Evolutionary conservation across 2,113 vertebrate genomes (phyloP).

Genomic region (Cepphus grylle): DNA sequence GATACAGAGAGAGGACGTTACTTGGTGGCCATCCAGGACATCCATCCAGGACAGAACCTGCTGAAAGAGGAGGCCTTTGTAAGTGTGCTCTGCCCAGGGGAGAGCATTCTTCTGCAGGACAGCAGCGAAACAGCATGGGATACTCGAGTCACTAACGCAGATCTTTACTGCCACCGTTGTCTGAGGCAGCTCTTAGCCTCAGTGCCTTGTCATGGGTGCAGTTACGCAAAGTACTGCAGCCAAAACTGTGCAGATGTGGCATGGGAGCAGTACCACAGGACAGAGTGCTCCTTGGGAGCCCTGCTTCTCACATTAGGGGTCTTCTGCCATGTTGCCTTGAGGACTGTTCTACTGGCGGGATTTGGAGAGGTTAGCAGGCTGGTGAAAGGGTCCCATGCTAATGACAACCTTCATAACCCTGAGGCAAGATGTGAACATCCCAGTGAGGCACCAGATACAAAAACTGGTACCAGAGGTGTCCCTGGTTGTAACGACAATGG

Average conservation of each 20-base stretch:
- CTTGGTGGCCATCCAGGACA: constrained; percentile 77
- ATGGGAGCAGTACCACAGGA: constrained; percentile 84
- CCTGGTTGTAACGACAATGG: constrained; percentile 48
- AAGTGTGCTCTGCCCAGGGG: constrained; percentile 83
- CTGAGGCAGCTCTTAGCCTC: constrained; percentile 71
- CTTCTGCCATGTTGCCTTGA: constrained; percentile 85
- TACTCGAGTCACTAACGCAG: constrained; percentile 48
- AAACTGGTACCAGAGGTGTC: not conserved
- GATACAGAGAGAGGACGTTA: constrained; percentile 81
- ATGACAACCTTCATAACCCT: not conserved
- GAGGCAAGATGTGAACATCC: not conserved
- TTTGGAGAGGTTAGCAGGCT: constrained; percentile 62
- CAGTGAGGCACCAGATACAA: not conserved
- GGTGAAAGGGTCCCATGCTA: not conserved
- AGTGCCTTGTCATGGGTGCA: constrained; percentile 83
- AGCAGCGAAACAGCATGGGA: constrained; percentile 10
- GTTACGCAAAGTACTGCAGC: constrained; percentile 87
- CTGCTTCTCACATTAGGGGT: constrained; percentile 81
- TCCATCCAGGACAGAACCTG: constrained; percentile 82
- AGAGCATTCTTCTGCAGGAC: not conserved
- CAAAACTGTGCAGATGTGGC: constrained; percentile 75
- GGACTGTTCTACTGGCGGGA: constrained; percentile 82
- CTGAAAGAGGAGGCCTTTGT: constrained; percentile 86
- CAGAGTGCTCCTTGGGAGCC: constrained; percentile 82
- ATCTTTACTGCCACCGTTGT: constrained; percentile 86